A percentile compares a stretch with the other conserved stretches of the same genome.
Evolutionary conservation across 1,140 invertebrate genomes (phyloP).

Genomic region (Asobara japonica): DNA sequence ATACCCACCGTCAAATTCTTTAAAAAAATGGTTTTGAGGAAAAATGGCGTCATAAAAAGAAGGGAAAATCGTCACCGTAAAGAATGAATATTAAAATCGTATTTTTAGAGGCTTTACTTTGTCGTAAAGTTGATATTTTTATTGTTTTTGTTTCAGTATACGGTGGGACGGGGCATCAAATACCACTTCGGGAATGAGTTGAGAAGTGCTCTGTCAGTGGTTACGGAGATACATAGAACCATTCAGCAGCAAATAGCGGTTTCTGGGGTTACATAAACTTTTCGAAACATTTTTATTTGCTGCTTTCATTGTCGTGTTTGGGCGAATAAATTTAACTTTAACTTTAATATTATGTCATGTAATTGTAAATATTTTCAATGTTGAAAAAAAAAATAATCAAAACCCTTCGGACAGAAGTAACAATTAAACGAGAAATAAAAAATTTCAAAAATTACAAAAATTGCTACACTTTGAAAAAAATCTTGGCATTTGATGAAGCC

Average conservation of each 20-base stretch:
- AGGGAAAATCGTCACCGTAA: not conserved
- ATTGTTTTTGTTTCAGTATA: slow-evolving; percentile 47
- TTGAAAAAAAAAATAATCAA: too few species aligned
- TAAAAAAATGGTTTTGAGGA: not conserved
- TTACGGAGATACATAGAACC: slow-evolving; percentile 38
- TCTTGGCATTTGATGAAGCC: too few species aligned
- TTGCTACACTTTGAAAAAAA: too few species aligned
- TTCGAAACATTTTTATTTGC: not conserved
- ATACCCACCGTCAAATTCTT: slow-evolving; percentile 32
- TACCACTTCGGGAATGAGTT: slow-evolving; percentile 34
- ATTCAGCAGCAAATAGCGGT: slow-evolving; percentile 12
- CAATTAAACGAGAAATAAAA: too few species aligned
- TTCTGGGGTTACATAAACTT: not conserved
- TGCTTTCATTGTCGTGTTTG: not conserved
- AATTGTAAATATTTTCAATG: not conserved
- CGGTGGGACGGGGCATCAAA: slow-evolving; percentile 40
- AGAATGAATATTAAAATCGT: not conserved
- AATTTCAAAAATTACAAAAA: too few species aligned
- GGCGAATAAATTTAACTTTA: not conserved
- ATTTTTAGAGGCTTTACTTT: not conserved
- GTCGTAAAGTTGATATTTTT: not conserved
- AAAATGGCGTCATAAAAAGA: not conserved
- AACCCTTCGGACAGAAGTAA: too few species aligned
- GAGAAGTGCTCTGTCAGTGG: slow-evolving; percentile 34
- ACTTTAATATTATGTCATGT: not conserved